These are phyloP conservation scores for Hypothenemus hampei DNA, from an alignment of 1,140 invertebrate genomes.

Conservation along the genomic window DNA sequence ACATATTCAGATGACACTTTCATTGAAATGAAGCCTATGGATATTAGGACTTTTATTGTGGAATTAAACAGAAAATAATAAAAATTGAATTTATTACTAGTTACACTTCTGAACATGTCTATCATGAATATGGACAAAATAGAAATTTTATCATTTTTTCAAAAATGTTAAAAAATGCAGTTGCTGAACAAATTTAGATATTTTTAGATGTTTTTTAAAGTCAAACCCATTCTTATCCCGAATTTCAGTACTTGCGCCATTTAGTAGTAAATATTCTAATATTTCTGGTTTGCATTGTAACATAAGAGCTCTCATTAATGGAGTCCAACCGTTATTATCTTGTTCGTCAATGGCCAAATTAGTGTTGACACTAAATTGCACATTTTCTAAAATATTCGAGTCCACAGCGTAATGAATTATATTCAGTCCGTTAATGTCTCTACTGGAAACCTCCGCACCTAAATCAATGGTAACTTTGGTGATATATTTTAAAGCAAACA, in stretches of 20 bases:
- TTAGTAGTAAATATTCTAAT: conserved; percentile 31
- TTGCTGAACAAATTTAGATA: neutral
- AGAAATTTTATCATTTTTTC: too few relatives aligned
- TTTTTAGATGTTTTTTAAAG: conserved; percentile 26
- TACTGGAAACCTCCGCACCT: conserved; percentile 15
- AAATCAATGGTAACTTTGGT: neutral
- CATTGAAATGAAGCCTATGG: conserved; percentile 10
- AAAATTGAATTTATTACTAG: too few relatives aligned
- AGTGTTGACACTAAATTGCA: conserved; percentile 44
- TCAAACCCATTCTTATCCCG: conserved; percentile 37
- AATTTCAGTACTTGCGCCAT: conserved; percentile 32
- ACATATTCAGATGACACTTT: neutral
- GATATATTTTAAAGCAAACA: conserved; percentile 19
- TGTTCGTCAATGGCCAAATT: conserved; percentile 44
- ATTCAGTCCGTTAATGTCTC: conserved; percentile 38
- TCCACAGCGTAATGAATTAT: conserved; percentile 52
- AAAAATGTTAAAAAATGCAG: too few relatives aligned
- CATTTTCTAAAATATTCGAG: conserved; percentile 43
- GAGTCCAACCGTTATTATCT: conserved; percentile 51
- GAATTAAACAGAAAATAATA: too few relatives aligned
- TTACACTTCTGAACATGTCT: too few relatives aligned
- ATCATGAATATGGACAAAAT: too few relatives aligned
- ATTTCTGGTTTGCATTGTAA: conserved; percentile 32
- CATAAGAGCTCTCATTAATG: conserved; percentile 48
- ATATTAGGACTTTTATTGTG: conserved; percentile 18